Percentiles rank a stretch among this genome's conserved stretches.
Conservation (phyloP, 2,888 invertebrate species). For the Nemotelus nigrinus region DNA sequence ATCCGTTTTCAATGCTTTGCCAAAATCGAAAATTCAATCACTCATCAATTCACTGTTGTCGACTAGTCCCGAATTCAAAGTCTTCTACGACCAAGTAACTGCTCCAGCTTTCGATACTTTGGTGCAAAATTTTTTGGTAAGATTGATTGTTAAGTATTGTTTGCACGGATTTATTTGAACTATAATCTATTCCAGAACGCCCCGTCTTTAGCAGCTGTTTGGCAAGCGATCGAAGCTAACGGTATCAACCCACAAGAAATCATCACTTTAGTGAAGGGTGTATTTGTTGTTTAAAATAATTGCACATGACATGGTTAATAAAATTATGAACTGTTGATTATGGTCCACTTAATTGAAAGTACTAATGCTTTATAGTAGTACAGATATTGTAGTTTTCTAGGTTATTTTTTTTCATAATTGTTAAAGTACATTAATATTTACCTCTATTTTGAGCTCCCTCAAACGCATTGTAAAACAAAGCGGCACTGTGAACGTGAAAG, state of each 20-base stretch:
- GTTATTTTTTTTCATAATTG: too few species aligned
- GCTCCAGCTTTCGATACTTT: background rate
- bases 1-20: slow-evolving; percentile 1
- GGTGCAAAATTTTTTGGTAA: slow-evolving; percentile 9
- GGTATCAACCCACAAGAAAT: slow-evolving; percentile 20
- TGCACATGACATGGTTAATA: background rate
- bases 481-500: too few species aligned
- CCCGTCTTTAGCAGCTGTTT: background rate
- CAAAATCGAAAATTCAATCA: background rate
- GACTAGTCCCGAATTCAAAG: slow-evolving; percentile 8
- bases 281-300: background rate
- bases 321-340: background rate
- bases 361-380: too few species aligned
- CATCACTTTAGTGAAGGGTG: background rate
- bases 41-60: background rate
- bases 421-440: too few species aligned
- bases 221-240: background rate
- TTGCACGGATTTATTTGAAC: too few species aligned
- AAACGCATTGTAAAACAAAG: too few species aligned
- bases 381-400: too few species aligned
- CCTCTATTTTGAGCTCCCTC: too few species aligned
- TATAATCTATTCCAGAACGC: background rate
- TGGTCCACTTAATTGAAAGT: too few species aligned
- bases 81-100: background rate
- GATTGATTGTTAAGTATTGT: background rate